Evolutionary conservation across 2,888 invertebrate species (phyloP).

Genomic region (Teleiodes luculella): DNA sequence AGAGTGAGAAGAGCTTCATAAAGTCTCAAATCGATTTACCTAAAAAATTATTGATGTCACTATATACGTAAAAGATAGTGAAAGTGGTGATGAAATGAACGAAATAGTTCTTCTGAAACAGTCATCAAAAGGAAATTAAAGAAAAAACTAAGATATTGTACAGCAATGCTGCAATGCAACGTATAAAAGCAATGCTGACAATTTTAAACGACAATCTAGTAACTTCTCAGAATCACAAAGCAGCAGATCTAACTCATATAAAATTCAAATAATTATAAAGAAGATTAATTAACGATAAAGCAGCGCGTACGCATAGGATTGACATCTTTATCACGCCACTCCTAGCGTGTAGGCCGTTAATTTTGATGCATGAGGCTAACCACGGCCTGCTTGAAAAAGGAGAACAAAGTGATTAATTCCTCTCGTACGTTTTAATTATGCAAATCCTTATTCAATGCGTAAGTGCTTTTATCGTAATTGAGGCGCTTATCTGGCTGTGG

Average conservation of each 20-base stretch:
- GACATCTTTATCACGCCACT: conserved; percentile 9
- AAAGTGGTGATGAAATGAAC: no score
- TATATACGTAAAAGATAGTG: no score
- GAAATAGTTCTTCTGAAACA: no score
- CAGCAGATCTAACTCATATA: not conserved
- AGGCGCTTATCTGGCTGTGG: conserved; percentile 5
- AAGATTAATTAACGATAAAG: not conserved
- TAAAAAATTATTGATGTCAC: no score
- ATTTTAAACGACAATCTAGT: no score
- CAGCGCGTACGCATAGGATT: not conserved
- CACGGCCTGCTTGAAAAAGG: not conserved
- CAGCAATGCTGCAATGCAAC: no score
- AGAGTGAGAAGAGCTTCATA: no score
- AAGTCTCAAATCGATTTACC: no score
- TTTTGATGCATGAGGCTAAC: conserved; percentile 11
- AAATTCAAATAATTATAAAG: conserved; percentile 2
- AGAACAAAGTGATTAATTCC: conserved; percentile 13
- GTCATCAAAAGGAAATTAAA: no score
- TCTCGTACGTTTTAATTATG: conserved; percentile 15
- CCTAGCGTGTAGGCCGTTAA: conserved; percentile 13
- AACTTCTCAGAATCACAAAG: no score
- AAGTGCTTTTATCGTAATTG: conserved; percentile 13
- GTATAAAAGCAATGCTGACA: no score
- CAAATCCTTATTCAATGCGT: conserved; percentile 13
- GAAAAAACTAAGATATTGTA: no score